Evolutionary conservation across 1,140 invertebrate genomes (phyloP), one percentile per base, ranked within the genome.

Genomic region (Dolichoris vasculosae): DNA sequence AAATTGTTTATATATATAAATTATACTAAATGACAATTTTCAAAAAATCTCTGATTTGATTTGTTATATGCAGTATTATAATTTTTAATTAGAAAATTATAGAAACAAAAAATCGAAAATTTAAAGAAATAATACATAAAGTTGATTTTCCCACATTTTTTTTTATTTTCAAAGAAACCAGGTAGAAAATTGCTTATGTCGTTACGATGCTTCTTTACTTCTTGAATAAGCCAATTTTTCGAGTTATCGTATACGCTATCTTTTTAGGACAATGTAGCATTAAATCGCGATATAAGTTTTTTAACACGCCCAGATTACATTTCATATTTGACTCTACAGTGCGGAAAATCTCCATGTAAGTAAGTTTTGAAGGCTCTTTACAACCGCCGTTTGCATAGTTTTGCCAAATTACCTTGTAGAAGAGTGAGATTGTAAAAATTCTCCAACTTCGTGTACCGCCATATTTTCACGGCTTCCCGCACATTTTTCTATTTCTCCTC

Each of bases 331-430:
- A 77, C 64, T 75, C 63, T n/a, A 38, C 59, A 35, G n/a, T 48
- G 64, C 67, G 80, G 40, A 59, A 77, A 63, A 84, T 80, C 85
- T 80, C 83, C 86, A 75, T 88, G 79, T 87, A 88, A 85, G 87
- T 88, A 90, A 92, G 89, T 91, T 92, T 91, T 87, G 87, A 92
- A 90, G 88, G 89, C 90, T 87, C 91, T 92, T 84, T 77, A 90
- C 85, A 88, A 48, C 84, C 6, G 69, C 43, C 64, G 87, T 87
- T 90, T 89, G 86, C 87, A 86, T 88, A 89, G 89, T 80, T 90
- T 89, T 90, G 87, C 88, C 88, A 91, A 91, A 92, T 91, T 90
- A 88, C 89, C 88, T 85, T 90, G 89, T 90, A 90, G 88, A 86
- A 90, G 89, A 89, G 89, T 86, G 48, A 79, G 48, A 55, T n/a